Evolutionary conservation across 2,113 vertebrate species (phyloP).

Genomic region (Eleginops maclovinus): DNA sequence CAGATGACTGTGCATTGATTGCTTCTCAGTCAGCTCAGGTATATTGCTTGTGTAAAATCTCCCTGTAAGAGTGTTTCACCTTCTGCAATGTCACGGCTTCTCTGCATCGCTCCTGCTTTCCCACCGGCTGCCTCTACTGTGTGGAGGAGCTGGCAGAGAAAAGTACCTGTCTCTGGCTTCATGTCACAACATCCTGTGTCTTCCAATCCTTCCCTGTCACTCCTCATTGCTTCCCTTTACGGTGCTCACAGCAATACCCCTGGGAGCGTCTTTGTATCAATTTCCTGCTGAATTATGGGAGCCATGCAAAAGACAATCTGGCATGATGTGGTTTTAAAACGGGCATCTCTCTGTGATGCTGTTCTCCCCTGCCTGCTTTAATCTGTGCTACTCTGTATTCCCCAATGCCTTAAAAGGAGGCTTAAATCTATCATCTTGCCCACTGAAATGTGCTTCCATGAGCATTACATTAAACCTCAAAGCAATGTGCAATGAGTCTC

Average conservation of each 20-base stretch:
- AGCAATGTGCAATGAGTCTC: constrained; percentile 44
- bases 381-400: constrained; percentile 77
- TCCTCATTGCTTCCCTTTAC: constrained; percentile 70
- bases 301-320: constrained; percentile 78
- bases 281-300: constrained; percentile 80
- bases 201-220: constrained; percentile 75
- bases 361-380: constrained; percentile 75
- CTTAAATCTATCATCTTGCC: constrained; percentile 82
- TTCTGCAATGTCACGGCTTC: constrained; percentile 75
- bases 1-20: constrained; percentile 64
- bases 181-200: constrained; percentile 75
- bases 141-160: constrained; percentile 50
- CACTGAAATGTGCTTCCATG: constrained; percentile 79
- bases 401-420: constrained; percentile 76
- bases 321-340: constrained; percentile 78
- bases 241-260: constrained; percentile 59
- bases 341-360: constrained; percentile 68
- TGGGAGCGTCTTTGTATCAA: constrained; percentile 80
- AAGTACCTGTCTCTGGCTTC: constrained; percentile 71
- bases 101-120: constrained; percentile 64
- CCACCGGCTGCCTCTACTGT: constrained; percentile 65
- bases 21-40: constrained; percentile 61
- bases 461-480: constrained; percentile 77
- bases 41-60: constrained; percentile 60
- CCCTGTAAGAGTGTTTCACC: constrained; percentile 69